Percentiles rank a stretch among this genome's conserved stretches.
Conservation (phyloP, 2,888 invertebrate genomes). For the Gisinianus flammeolus region DNA sequence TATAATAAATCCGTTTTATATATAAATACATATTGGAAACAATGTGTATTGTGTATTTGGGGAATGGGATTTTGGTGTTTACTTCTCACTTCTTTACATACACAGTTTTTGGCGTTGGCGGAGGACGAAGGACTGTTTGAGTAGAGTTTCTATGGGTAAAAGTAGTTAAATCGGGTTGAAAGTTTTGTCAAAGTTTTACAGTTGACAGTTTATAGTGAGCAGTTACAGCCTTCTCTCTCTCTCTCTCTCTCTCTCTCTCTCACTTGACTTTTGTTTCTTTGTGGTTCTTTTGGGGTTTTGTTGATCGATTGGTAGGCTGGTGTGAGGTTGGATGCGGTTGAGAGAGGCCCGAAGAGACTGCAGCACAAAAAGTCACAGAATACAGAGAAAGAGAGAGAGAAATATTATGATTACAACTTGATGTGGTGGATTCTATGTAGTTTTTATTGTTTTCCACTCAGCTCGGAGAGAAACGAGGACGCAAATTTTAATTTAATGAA, state of each 20-base stretch:
- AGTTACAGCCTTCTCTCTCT: no score
- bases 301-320: neutral
- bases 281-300: neutral
- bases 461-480: neutral
- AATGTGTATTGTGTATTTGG: no score
- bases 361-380: neutral
- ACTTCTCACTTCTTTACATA: no score
- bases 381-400: neutral
- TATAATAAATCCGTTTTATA: no score
- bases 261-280: neutral
- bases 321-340: neutral
- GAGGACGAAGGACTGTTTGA: no score
- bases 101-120: neutral
- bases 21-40: no score
- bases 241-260: no score
- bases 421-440: neutral
- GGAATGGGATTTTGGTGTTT: no score
- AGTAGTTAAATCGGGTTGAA: neutral
- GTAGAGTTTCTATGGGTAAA: neutral
- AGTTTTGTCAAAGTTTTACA: neutral
- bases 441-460: slow-evolving; percentile 10
- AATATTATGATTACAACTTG: no score
- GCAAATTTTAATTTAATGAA: slow-evolving; percentile 17
- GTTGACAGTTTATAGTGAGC: neutral
- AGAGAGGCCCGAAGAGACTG: neutral